Base-by-base conservation (phyloP, 2,888 invertebrate species). In the Epinotia nisella region DNA sequence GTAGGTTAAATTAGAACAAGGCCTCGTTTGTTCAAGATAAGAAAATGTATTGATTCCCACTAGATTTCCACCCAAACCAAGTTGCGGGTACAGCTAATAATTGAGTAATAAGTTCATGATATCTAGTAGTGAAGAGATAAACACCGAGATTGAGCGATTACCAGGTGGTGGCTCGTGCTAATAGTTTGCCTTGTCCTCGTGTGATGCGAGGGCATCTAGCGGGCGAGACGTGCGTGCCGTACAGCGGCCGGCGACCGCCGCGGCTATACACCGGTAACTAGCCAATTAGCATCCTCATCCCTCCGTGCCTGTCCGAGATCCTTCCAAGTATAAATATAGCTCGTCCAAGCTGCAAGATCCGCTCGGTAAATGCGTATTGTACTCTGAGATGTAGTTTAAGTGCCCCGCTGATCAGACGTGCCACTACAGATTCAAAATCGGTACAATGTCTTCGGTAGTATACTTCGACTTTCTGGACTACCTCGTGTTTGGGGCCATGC, bases 401-500 rank as follows among this genome's bases (percentile, higher is more conserved):
- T 86, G 87, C 78, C 84, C 75, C 70, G 76, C 82, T 78, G 85
- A 80, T 83, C 87, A 84, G 88, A 86, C 90, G 90, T 81, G 85
- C 80, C 77, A 78, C 71, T 76, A 77, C 71, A 75, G 76, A 74
- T 59, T 74, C 75, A 17, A 60, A 64, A 71, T 45, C 74, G 74
- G 67, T 71, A 41, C 79, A 81, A 75, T 92, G 91, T 81, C 85
- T 77, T 60, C 78, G 53, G 80, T 90, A 75, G 88, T 90, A 76
- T 92, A 92, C 76, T 96, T 96, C 83, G 95, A 95, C 79, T 88
- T 94, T 85, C 86, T 96, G 78, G 96, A 96, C 86, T 96, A 95
- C 80, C 81, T 94, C 51, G 96, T 96, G 60, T 96, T 96, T 80
- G 95, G 94, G 4, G 88, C 89, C 9, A 95, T 96, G 96, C 88